Conservation (phyloP, 2,113 vertebrate species). For the Pseudorectes ferrugineus region DNA sequence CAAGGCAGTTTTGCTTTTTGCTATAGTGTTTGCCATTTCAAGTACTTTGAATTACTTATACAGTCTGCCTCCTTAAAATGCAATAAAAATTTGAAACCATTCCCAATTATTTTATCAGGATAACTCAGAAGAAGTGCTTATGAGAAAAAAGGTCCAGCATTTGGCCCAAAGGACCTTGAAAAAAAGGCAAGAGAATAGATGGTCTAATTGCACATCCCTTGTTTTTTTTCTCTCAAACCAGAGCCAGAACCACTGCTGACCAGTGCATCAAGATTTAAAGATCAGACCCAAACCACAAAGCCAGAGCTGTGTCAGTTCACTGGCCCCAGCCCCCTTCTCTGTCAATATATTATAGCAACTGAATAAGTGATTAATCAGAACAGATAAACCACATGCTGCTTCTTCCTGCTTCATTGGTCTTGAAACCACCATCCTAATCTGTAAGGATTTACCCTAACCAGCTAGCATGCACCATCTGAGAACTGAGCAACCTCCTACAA, state of each 20-base stretch:
- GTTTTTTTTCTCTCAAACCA: neutral
- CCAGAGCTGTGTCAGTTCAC: neutral
- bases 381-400: neutral
- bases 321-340: neutral
- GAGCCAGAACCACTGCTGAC: neutral
- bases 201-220: neutral
- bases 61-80: neutral
- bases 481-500: neutral
- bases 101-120: neutral
- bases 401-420: neutral
- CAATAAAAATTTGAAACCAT: neutral
- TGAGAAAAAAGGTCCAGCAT: neutral
- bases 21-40: neutral
- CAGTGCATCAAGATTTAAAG: neutral
- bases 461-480: neutral
- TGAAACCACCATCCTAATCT: conserved; percentile 18
- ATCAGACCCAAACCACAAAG: neutral
- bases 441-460: neutral
- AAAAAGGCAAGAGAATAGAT: neutral
- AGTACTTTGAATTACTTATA: neutral
- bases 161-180: neutral
- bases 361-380: neutral
- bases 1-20: neutral
- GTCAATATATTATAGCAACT: neutral
- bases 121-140: neutral